These are phyloP conservation scores for Bergia sp. DNA, from an alignment of 92 coral and sea anemone genomes.

Conservation along the genomic window DNA sequence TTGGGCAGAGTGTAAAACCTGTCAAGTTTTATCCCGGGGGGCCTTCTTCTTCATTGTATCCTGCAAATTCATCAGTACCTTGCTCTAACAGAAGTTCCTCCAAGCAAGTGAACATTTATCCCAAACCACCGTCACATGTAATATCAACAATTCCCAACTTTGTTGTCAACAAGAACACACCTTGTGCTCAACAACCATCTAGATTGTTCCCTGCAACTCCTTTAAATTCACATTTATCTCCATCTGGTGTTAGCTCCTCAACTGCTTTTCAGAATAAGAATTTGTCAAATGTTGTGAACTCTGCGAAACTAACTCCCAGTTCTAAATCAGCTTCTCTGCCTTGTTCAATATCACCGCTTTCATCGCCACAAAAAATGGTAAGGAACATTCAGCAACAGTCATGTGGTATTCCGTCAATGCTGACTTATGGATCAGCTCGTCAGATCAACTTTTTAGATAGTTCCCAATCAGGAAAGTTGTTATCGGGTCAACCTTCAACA, in stretches of 20 bases:
- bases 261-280: neutral
- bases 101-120: conserved; percentile 24
- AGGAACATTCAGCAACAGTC: conserved; percentile 65
- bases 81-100: neutral
- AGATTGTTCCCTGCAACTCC: conserved; percentile 1
- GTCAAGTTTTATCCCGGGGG: neutral
- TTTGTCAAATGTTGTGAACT: neutral
- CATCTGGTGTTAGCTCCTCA: neutral
- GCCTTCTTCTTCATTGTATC: neutral
- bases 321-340: conserved; percentile 20
- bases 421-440: conserved; percentile 23
- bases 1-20: conserved; percentile 4
- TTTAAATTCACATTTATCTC: neutral
- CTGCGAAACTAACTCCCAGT: conserved; percentile 42
- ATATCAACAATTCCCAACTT: conserved; percentile 32
- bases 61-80: neutral
- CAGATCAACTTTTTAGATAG: conserved; percentile 5
- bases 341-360: conserved; percentile 59
- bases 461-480: neutral
- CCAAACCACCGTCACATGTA: conserved; percentile 25
- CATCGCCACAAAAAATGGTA: conserved; percentile 69
- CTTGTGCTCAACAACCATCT: conserved; percentile 30
- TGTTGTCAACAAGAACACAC: conserved; percentile 41
- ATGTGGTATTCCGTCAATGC: conserved; percentile 52
- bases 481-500: conserved; percentile 3